Percentiles rank a stretch among this genome's conserved stretches.
phyloP scores from a whole-genome alignment of 2,888 invertebrate species.

The Pedicia rivosa region DNA sequence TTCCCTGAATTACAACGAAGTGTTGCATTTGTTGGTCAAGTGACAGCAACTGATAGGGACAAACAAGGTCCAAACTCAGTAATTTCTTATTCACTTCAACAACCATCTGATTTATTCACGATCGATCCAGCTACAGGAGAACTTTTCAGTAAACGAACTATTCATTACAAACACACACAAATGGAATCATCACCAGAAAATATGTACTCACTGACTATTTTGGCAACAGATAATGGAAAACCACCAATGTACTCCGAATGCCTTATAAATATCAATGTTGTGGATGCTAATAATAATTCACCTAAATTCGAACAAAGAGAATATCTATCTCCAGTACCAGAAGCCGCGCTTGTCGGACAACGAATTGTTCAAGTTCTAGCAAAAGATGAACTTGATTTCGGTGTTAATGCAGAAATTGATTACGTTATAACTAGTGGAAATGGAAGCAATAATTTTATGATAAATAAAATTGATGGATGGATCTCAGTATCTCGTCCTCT shows the following conservation, averaged over 20 bases:
- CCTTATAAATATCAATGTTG: constrained; percentile 69
- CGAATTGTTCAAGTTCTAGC: constrained; percentile 57
- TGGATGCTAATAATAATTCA: constrained; percentile 83
- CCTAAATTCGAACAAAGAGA: constrained; percentile 63
- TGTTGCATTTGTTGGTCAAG: constrained; percentile 73
- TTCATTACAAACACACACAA: constrained; percentile 70
- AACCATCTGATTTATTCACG: constrained; percentile 78
- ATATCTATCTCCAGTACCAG: constrained; percentile 68
- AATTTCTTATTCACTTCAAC: constrained; percentile 74
- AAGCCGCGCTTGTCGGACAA: constrained; percentile 54
- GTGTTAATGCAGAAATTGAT: constrained; percentile 77
- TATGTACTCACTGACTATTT: constrained; percentile 69
- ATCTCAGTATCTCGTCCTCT: constrained; percentile 46
- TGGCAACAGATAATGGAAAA: constrained; percentile 89
- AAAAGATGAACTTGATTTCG: constrained; percentile 63
- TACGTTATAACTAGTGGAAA: constrained; percentile 62
- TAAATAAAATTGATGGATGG: constrained; percentile 70
- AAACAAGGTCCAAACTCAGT: constrained; percentile 87
- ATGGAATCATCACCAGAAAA: constrained; percentile 76
- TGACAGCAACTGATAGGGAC: constrained; percentile 74
- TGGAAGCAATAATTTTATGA: constrained; percentile 53
- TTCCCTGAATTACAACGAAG: constrained; percentile 71
- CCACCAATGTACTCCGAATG: constrained; percentile 87
- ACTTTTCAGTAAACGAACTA: constrained; percentile 65
- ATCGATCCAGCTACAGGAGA: constrained; percentile 91